phyloP scores from a whole-genome alignment of 2,113 vertebrate genomes.

The Nyctereutes procyonoides region DNA sequence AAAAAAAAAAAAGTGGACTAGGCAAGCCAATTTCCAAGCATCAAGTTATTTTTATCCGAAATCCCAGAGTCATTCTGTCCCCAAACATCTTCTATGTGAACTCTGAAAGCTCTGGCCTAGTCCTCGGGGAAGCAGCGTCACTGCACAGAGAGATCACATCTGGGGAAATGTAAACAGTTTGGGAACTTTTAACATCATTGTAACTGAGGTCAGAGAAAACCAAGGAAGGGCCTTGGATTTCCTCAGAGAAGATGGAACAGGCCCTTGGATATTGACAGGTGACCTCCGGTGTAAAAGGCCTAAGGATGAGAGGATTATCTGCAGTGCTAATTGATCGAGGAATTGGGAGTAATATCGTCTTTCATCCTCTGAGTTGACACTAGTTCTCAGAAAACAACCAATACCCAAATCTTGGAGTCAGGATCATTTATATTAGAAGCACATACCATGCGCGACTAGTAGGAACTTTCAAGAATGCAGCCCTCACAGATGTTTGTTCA shows the following conservation, averaged over 20 bases:
- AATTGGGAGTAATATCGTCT: conserved; percentile 66
- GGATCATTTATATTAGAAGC: conserved; percentile 36
- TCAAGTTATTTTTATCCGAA: not conserved
- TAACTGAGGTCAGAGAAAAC: conserved; percentile 46
- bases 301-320: conserved; percentile 65
- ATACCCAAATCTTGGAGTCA: not conserved
- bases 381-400: conserved; percentile 35
- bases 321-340: conserved; percentile 53
- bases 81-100: not conserved
- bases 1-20: not conserved
- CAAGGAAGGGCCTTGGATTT: conserved; percentile 15
- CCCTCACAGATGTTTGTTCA: not conserved
- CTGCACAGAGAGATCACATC: not conserved
- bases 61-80: not conserved
- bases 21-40: not conserved
- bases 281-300: conserved; percentile 50
- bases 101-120: not conserved
- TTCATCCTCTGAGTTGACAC: conserved; percentile 60
- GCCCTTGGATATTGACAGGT: conserved; percentile 31
- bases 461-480: not conserved
- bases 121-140: not conserved
- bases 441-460: not conserved
- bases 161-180: not conserved
- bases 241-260: not conserved
- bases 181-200: not conserved